Base-by-base conservation (phyloP, 1,140 invertebrate species). In the Cyphomyrmex costatus region DNA sequence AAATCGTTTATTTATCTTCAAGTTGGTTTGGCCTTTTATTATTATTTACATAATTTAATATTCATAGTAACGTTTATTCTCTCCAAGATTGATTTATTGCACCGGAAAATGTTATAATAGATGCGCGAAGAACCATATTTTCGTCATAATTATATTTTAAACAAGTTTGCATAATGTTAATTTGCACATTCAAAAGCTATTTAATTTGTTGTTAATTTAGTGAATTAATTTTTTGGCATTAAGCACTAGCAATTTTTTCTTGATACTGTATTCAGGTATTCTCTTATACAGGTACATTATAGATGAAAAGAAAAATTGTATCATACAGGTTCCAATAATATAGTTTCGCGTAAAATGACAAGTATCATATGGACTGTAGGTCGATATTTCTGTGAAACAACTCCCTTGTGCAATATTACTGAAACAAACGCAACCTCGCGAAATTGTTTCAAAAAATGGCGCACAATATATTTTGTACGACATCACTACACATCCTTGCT, bases 401-500 rank as follows among this genome's bases (percentile, higher is more conserved):
- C 68, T 14, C 68, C 53, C 53, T 49, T 24, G 79, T 61, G 79
- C 53, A 33, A 83, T 74, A 83, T 73, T 83, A 74, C 68, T 46
- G 36, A 46, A 82, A 73, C 51, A 82, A 82, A 82, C 79, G 53
- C 36, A 73, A 56, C 24, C 68, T 46, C 36, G 16, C 27, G 19
- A 83, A 83, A 83, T 83, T 83, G 53, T 74, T 83, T 83, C n/a
- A 24, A 83, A 83, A 83, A 83, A 73, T 49, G 53, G 79, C 14
- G 42, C 79, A 36, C 79, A 21, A 46, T 83, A 8, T n/a, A 83
- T 83, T 83, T 83, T 24, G 68, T n/a, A 49, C n/a, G 24, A 74
- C 60, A 73, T 82, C 24, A 30, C 21, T 56, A 33, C 24, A 12
- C 65, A 56, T 8, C 7, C 21, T 33, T 51, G 21, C 46, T 24